phyloP scores from a whole-genome alignment of 1,140 invertebrate species.

The Laupala kohalensis region DNA sequence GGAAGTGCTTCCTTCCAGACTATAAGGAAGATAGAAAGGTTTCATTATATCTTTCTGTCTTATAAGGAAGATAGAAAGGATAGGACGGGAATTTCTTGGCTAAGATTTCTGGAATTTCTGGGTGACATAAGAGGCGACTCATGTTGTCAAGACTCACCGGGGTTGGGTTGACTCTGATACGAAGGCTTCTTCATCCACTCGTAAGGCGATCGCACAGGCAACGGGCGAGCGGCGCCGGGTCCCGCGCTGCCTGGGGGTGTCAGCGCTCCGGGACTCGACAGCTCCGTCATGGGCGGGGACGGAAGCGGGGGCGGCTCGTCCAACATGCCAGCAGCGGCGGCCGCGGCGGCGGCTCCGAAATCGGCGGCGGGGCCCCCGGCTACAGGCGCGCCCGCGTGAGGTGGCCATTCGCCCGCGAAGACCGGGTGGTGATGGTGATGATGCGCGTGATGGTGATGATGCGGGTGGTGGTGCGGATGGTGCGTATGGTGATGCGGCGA shows the following conservation, averaged over 20 bases:
- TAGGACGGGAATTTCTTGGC: too few species aligned
- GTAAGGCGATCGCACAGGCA: constrained; percentile 58
- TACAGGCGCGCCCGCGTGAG: neutral
- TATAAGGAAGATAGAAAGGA: too few species aligned
- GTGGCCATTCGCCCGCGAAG: neutral
- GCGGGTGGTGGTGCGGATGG: constrained; percentile 24
- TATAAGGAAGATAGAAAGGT: too few species aligned
- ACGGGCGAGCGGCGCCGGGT: constrained; percentile 32
- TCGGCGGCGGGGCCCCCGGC: neutral
- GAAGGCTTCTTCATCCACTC: constrained; percentile 83
- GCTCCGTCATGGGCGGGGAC: constrained; percentile 47
- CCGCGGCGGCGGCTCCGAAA: neutral
- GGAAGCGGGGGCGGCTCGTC: constrained; percentile 19
- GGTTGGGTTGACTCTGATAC: constrained; percentile 66
- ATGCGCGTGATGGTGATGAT: constrained; percentile 21
- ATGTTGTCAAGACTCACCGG: constrained; percentile 57
- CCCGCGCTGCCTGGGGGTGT: constrained; percentile 20
- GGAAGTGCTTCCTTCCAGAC: too few species aligned
- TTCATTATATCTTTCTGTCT: too few species aligned
- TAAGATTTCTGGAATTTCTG: too few species aligned
- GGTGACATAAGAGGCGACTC: too few species aligned
- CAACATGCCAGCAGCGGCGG: neutral
- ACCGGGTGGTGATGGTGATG: constrained; percentile 15
- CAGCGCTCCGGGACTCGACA: constrained; percentile 43
- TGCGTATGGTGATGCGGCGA: constrained; percentile 24